Evolutionary conservation across 2,888 invertebrate genomes (phyloP), one percentile per base, ranked within the genome.

Genomic region (Drosophila diplacantha): DNA sequence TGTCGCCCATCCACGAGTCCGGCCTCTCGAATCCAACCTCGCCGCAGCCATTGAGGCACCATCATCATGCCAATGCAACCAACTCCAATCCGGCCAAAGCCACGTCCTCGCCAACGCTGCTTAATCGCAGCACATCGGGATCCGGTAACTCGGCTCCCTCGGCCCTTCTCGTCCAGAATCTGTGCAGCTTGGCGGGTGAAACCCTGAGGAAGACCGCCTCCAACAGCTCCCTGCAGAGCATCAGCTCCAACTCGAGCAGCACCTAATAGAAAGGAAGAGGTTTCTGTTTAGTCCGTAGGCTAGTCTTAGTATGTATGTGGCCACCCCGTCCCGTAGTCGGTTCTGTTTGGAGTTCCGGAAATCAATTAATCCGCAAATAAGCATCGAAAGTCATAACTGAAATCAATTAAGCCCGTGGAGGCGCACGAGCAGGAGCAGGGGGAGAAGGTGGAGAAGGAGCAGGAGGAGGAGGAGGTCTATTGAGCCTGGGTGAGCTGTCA

Each of bases 1-100:
- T 93, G 59, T 93, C 93, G 55, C 93, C 93, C 31, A 93, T 93
- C 55, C 91, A 92, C 62, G 93, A 93, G 80, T 92, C 93, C 44
- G 93, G 93, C 31, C 88, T 92, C 18, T 93, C 93, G 46, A 93
- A 93, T 88, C 92, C 92, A 2, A 91, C 92, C 16, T 92, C 92
- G 58, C 92, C 93, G 2, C 89, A 89, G 65, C 86, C 88, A 5
- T 85, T 88, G 72, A 86, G 89, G 24, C 89, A 41, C 9, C 41
- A 89, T 69, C 87, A 86, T 22, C 47, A 31, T 41, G 39, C 59
- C 68, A 67, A 46, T 32, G 52, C 39, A 44, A 46, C 44, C 44
- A 66, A 68, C 69, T 66, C 65, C 71, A 73, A 69, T 62, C 69
- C 66, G 69, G 73, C 74, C 62, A 74, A 78, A 29, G 85, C 84